phyloP scores from a whole-genome alignment of 2,888 invertebrate species.

The Pseudoips prasinana region DNA sequence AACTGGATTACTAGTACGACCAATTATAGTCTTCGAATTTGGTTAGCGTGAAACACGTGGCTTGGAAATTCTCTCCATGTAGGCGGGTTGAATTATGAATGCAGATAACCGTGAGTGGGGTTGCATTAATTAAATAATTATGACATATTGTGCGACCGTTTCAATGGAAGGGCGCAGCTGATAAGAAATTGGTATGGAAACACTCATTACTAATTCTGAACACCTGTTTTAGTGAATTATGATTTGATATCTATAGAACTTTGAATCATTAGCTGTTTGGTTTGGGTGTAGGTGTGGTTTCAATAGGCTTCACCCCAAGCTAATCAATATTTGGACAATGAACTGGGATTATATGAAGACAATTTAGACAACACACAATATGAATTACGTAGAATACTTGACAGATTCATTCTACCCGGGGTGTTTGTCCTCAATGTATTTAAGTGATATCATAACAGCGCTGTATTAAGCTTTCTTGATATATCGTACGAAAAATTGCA shows the following conservation, averaged over 20 bases:
- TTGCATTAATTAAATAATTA: slow-evolving; percentile 80
- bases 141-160: slow-evolving; percentile 76
- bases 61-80: slow-evolving; percentile 37
- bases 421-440: no score
- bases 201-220: slow-evolving; percentile 54
- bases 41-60: slow-evolving; percentile 16
- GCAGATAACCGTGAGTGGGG: slow-evolving; percentile 58
- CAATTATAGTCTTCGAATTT: slow-evolving; percentile 4
- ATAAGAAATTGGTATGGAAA: slow-evolving; percentile 56
- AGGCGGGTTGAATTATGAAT: slow-evolving; percentile 61
- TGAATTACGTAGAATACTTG: no score
- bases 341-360: no score
- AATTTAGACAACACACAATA: no score
- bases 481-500: no score
- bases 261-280: slow-evolving; percentile 23
- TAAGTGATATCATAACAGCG: no score
- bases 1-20: slow-evolving; percentile 10
- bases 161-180: slow-evolving; percentile 66
- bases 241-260: slow-evolving; percentile 26
- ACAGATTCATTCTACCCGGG: no score
- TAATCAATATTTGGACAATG: no score
- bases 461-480: no score
- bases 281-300: slow-evolving; percentile 4
- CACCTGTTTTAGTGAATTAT: slow-evolving; percentile 40
- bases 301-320: no score